Conservation (phyloP, 2,113 vertebrate genomes). For the Scolopax mira region DNA sequence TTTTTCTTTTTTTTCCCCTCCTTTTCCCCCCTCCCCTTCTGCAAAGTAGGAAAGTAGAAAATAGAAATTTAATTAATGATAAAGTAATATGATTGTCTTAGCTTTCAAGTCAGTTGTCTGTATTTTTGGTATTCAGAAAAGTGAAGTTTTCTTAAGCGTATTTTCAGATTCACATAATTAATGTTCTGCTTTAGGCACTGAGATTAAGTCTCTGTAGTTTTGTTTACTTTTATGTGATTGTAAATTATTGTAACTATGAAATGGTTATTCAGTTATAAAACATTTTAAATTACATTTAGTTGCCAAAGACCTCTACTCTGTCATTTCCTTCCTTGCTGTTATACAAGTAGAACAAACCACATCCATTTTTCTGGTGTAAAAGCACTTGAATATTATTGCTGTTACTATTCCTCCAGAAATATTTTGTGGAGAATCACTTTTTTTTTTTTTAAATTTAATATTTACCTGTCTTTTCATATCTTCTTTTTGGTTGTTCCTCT, state of each 20-base stretch:
- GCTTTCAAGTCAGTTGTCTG: neutral
- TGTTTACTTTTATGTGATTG: neutral
- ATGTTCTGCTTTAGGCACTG: neutral
- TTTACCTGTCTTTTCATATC: neutral
- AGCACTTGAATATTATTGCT: neutral
- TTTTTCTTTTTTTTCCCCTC: too few relatives aligned
- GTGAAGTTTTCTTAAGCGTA: neutral
- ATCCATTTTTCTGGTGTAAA: neutral
- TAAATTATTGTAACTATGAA: neutral
- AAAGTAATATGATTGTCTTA: neutral
- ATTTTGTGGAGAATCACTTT: neutral
- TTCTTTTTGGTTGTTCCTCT: neutral
- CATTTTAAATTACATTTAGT: slow-evolving; percentile 1
- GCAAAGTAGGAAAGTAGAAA: neutral
- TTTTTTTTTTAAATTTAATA: neutral
- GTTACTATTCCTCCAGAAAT: neutral
- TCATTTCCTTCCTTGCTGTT: neutral
- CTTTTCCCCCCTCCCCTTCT: neutral
- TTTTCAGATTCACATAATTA: neutral
- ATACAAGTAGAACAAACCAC: neutral
- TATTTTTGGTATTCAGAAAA: neutral
- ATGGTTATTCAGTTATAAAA: neutral
- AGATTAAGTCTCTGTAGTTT: neutral
- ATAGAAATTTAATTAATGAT: neutral
- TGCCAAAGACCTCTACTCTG: neutral